Percentiles rank a stretch among this genome's conserved stretches.
Conservation (phyloP, 2,113 vertebrate genomes). For the Elanoides forficatus region DNA sequence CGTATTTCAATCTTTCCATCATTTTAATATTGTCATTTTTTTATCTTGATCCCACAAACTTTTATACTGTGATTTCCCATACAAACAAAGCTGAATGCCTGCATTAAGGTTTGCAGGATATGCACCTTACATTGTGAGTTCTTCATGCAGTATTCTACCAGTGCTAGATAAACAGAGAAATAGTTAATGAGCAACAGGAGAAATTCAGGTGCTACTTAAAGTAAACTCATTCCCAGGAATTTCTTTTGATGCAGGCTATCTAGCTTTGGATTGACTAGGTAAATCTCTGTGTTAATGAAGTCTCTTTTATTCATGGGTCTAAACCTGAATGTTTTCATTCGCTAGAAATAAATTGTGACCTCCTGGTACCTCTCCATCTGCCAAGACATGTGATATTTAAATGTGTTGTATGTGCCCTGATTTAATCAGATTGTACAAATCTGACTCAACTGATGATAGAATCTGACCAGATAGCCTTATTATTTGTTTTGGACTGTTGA, state of each 20-base stretch:
- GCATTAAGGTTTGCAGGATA: background rate
- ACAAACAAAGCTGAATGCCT: background rate
- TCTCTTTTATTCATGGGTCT: constrained; percentile 23
- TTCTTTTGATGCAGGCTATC: background rate
- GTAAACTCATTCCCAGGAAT: background rate
- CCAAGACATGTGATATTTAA: background rate
- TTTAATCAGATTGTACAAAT: constrained; percentile 1
- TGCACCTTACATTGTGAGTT: background rate
- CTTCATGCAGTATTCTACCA: background rate
- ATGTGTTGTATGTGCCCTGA: background rate
- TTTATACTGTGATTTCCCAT: background rate
- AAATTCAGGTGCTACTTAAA: background rate
- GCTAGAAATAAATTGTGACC: background rate
- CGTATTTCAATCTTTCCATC: background rate
- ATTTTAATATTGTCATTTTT: background rate
- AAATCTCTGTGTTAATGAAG: background rate
- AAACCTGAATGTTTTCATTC: background rate
- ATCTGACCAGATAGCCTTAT: constrained; percentile 12
- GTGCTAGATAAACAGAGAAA: background rate
- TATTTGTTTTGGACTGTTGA: constrained; percentile 3
- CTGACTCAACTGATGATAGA: constrained; percentile 8
- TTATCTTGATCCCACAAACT: background rate
- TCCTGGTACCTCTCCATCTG: background rate
- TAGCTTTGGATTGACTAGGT: background rate
- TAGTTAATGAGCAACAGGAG: background rate